Percentiles rank a stretch among this genome's conserved stretches.
These are phyloP conservation scores for Formica selysi DNA, from an alignment of 1,140 invertebrate genomes.

Conservation along the genomic window DNA sequence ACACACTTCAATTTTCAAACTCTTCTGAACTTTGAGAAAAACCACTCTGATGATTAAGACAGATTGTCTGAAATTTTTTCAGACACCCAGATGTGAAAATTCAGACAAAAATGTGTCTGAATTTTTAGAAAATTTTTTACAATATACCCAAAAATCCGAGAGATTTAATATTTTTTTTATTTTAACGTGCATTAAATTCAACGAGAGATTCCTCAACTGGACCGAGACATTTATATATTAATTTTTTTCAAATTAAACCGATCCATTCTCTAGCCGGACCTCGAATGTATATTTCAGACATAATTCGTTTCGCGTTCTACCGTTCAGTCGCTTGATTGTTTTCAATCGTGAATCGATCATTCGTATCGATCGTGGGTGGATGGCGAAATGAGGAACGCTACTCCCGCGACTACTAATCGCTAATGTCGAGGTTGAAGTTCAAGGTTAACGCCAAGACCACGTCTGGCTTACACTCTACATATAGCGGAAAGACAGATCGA, in stretches of 20 bases:
- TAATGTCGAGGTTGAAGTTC: slow-evolving; percentile 72
- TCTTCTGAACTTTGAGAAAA: too few species aligned
- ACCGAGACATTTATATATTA: too few species aligned
- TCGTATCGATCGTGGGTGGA: slow-evolving; percentile 12
- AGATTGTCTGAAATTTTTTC: too few species aligned
- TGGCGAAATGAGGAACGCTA: slow-evolving; percentile 4
- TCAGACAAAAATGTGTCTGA: too few species aligned
- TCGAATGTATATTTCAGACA: not conserved
- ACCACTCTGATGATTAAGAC: too few species aligned
- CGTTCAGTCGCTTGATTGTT: slow-evolving; percentile 8
- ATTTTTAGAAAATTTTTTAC: too few species aligned
- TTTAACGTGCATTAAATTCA: not conserved
- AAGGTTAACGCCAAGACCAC: slow-evolving; percentile 74
- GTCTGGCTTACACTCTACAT: slow-evolving; percentile 51
- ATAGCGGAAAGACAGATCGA: slow-evolving; percentile 72
- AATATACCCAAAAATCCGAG: not conserved
- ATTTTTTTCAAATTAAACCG: not conserved
- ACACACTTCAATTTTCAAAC: too few species aligned
- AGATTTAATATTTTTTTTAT: too few species aligned
- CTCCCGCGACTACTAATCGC: slow-evolving; percentile 47
- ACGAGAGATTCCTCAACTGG: not conserved
- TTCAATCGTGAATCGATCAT: slow-evolving; percentile 48
- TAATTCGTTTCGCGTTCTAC: not conserved
- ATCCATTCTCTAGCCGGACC: not conserved
- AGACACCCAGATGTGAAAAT: too few species aligned